Evolutionary conservation across 2,113 vertebrate species (phyloP).

Genomic region (Thalassarche chlororhynchos): DNA sequence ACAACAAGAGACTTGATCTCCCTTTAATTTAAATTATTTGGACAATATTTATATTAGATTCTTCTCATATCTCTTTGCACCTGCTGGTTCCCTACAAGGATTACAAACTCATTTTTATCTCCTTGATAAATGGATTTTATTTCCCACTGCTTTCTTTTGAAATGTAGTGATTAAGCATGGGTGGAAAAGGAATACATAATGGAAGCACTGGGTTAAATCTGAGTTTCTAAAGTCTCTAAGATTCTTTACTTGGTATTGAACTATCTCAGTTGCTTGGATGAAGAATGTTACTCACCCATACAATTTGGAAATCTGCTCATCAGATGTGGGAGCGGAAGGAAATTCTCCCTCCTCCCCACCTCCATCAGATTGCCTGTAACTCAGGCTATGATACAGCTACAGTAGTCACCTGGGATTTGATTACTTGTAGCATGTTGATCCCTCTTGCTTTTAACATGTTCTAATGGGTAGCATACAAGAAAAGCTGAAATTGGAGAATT

Average conservation of each 20-base stretch:
- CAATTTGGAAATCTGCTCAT: background rate
- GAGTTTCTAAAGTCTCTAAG: background rate
- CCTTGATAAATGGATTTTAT: background rate
- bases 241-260: background rate
- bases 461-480: background rate
- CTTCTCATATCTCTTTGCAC: background rate
- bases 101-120: background rate
- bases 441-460: background rate
- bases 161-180: background rate
- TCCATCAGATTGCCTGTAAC: background rate
- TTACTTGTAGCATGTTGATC: background rate
- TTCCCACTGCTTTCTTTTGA: conserved; percentile 1
- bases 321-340: background rate
- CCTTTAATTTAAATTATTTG: background rate
- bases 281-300: background rate
- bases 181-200: background rate
- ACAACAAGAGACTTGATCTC: background rate
- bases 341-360: rapidly evolving
- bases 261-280: background rate
- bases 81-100: background rate
- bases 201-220: background rate
- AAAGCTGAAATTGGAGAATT: background rate
- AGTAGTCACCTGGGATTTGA: background rate
- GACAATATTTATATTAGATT: background rate
- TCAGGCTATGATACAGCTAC: background rate